Base-by-base conservation (phyloP, 2,797 vertebrate genomes). In the Epinephelus awoara region DNA sequence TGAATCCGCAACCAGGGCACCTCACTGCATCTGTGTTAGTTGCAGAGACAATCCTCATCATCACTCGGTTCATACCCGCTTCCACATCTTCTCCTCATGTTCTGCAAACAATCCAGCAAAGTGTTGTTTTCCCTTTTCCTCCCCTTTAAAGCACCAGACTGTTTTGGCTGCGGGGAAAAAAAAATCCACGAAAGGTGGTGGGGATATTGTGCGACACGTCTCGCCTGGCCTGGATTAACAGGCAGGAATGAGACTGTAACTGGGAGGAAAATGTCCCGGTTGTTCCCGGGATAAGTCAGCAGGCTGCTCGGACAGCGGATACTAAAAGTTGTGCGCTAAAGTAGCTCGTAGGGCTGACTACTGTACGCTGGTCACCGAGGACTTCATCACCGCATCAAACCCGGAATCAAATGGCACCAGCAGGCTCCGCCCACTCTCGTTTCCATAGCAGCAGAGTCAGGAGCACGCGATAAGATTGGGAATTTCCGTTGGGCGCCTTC, bases 381-480 rank as follows among this genome's bases (percentile, higher is more conserved):
- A 81, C 72, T 81, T 67, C 88, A 71, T 66, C 88, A 14, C 81
- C 64, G 87, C 88, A 73, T 79, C 89, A 84, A 55, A 75, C 75
- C 61, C 42, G 17, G 71, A 89, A 76, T 83, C 83, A 72, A 89
- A 76, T 77, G 86, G 88, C 89, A 89, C 3, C 67, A 56, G 25
- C 55, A 77, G 67, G 75, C 93, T 66, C 93, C 92, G 74, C 92
- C 92, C 92, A 89, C 87, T 29, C n/a, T 1, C 17, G 83, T 89
- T 78, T 21, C 82, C 84, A 83, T 79, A 79, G 80, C 88, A 88
- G 79, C 80, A 11, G 65, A 12, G 38, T 70, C 72, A 88, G 83
- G 40, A 0, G 15, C 42, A 0, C 34, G 61, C 0, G 75, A 50
- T 51, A 0, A 25, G 0, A 21, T 6, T 1, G 0, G 1, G 0